Evolutionary conservation across 2,797 vertebrate species (phyloP).

Genomic region (Esox masquinongy): DNA sequence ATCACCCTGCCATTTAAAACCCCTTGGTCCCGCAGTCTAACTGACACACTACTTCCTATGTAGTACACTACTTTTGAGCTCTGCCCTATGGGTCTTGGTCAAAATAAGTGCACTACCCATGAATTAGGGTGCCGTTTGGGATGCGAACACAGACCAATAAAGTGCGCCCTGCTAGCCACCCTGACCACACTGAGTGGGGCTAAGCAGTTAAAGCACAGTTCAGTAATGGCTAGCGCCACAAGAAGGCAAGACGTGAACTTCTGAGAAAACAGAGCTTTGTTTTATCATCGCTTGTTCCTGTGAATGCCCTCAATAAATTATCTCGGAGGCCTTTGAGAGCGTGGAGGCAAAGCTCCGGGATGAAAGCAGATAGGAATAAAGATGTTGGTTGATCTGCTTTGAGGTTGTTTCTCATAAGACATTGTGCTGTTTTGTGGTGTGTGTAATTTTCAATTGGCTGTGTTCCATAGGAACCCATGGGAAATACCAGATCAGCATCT

Average conservation of each 20-base stretch:
- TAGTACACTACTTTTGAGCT: too few species aligned
- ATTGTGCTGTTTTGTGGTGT: not conserved
- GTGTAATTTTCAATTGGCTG: conserved; percentile 10
- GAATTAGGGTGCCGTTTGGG: too few species aligned
- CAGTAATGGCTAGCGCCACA: conserved; percentile 31
- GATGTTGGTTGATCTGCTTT: not conserved
- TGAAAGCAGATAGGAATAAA: not conserved
- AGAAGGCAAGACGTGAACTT: conserved; percentile 64
- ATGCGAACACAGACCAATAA: not conserved
- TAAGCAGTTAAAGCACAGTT: not conserved
- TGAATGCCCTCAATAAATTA: conserved; percentile 49
- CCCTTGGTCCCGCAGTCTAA: not conserved
- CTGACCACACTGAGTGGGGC: not conserved
- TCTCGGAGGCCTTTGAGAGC: conserved; percentile 60
- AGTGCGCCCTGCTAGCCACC: not conserved
- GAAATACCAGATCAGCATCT: conserved; percentile 19
- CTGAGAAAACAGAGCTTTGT: conserved; percentile 63
- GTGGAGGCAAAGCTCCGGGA: conserved; percentile 38
- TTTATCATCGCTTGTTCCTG: conserved; percentile 62
- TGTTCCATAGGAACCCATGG: conserved; percentile 14
- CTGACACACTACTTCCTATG: too few species aligned
- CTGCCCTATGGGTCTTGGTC: too few species aligned
- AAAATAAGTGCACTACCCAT: too few species aligned
- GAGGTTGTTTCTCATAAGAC: conserved; percentile 8
- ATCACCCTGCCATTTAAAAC: not conserved